phyloP scores from a whole-genome alignment of 2,113 vertebrate genomes.

The Indicator maculatus region DNA sequence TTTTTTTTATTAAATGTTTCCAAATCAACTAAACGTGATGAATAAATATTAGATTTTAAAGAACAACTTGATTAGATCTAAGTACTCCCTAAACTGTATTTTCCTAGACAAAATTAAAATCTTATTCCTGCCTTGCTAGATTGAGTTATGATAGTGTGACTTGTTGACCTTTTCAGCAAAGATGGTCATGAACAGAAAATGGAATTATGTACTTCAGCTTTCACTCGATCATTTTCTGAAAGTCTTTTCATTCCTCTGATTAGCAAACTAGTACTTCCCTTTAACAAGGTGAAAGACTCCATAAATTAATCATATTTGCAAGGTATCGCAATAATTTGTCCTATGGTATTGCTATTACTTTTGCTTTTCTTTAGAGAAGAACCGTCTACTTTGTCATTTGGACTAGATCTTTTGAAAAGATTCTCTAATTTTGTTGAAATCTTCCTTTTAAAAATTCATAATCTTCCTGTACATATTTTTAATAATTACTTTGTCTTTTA shows the following conservation, averaged over 20 bases:
- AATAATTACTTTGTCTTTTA: not conserved
- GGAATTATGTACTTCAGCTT: not conserved
- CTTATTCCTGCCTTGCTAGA: not conserved
- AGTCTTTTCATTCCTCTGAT: not conserved
- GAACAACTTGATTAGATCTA: not conserved
- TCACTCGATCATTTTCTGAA: not conserved
- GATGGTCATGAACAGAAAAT: not conserved
- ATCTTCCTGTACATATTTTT: not conserved
- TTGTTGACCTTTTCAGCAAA: not conserved
- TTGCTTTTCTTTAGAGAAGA: not conserved
- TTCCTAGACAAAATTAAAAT: not conserved
- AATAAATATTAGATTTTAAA: not conserved
- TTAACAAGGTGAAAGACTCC: not conserved
- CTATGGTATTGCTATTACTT: not conserved
- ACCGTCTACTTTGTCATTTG: not conserved
- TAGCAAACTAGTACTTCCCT: not conserved
- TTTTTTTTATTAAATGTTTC: not conserved
- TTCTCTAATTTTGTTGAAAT: not conserved
- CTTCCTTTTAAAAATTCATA: not conserved
- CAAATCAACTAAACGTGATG: not conserved
- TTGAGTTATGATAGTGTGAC: not conserved
- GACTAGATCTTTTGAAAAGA: not conserved
- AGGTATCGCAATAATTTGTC: not conserved
- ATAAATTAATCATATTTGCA: not conserved
- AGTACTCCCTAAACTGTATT: not conserved